Conservation (phyloP, 2,113 vertebrate species). For the Echinops telfairi region DNA sequence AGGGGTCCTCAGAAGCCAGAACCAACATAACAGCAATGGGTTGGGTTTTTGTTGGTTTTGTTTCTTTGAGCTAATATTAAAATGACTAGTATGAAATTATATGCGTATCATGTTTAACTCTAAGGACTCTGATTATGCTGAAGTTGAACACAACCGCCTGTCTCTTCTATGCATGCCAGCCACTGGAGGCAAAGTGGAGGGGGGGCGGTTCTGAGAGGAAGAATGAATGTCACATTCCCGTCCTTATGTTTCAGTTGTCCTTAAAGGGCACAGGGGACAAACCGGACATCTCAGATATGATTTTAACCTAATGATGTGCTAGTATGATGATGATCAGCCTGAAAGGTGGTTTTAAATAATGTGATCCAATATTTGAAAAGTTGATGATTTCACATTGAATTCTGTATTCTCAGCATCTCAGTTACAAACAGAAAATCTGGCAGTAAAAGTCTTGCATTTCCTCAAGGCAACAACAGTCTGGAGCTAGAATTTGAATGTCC, state of each 20-base stretch:
- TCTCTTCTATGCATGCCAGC: background rate
- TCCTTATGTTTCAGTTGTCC: background rate
- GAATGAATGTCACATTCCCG: background rate
- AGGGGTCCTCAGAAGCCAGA: too few relatives aligned
- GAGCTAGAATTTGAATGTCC: background rate
- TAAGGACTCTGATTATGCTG: background rate
- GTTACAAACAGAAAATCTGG: background rate
- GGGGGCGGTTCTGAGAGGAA: background rate
- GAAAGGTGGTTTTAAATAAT: background rate
- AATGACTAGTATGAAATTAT: background rate
- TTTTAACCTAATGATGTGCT: background rate
- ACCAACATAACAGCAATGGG: background rate
- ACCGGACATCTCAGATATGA: background rate
- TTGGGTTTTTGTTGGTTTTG: background rate
- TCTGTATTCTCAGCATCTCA: slow-evolving; percentile 45
- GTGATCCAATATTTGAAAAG: slow-evolving; percentile 37
- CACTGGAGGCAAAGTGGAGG: background rate
- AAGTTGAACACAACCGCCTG: background rate
- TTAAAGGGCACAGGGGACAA: background rate
- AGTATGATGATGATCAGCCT: background rate
- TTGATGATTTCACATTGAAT: slow-evolving; percentile 20
- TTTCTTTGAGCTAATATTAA: background rate
- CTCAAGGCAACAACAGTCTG: slow-evolving; percentile 6
- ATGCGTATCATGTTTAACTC: slow-evolving; percentile 7
- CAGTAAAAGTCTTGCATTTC: background rate